A percentile compares a stretch with the other conserved stretches of the same genome.
Conservation (phyloP, 2,113 vertebrate species). For the Mobula birostris region DNA sequence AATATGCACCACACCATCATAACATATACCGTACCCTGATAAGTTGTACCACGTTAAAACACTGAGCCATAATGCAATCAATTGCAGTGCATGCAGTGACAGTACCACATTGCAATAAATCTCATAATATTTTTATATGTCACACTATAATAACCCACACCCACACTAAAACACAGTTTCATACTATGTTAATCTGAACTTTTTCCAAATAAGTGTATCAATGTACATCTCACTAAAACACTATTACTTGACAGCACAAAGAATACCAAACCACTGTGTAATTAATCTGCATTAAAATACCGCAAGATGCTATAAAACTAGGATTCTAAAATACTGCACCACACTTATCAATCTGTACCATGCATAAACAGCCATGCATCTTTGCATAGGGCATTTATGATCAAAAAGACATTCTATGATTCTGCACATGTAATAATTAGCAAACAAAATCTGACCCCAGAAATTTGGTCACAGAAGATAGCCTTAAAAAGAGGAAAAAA, state of each 20-base stretch:
- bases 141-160: background rate
- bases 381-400: background rate
- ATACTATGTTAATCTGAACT: background rate
- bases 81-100: background rate
- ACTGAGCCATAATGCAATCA: background rate
- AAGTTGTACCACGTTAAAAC: background rate
- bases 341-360: background rate
- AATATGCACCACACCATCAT: background rate
- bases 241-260: background rate
- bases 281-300: background rate
- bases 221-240: background rate
- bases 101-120: background rate
- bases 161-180: background rate
- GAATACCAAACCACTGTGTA: too few species aligned
- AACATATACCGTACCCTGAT: background rate
- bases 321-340: background rate
- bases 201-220: background rate
- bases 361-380: background rate
- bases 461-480: background rate
- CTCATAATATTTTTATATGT: background rate
- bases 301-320: background rate
- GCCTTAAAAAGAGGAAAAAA: background rate
- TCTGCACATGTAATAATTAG: background rate
- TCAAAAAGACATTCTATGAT: background rate
- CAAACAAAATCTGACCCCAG: background rate